Percentiles rank a stretch among this genome's conserved stretches.
phyloP scores from a whole-genome alignment of 1,140 invertebrate species.

The Cotesia glomerata region DNA sequence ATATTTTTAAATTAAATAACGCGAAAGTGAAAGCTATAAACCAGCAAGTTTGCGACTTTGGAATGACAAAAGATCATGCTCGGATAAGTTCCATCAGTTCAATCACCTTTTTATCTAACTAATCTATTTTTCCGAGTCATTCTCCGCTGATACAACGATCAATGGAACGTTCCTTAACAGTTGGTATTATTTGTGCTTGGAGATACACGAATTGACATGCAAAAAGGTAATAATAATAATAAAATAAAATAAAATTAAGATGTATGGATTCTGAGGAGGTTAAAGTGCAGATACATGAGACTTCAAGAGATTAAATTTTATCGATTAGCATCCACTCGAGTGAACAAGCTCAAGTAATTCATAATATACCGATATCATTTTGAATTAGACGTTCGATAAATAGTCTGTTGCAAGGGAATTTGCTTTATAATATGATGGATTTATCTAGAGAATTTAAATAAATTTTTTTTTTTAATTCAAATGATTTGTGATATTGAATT shows the following conservation, averaged over 20 bases:
- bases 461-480: too few relatives aligned
- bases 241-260: not conserved
- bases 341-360: not conserved
- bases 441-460: too few relatives aligned
- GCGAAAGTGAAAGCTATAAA: not conserved
- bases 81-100: not conserved
- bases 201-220: not conserved
- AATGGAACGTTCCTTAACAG: too few relatives aligned
- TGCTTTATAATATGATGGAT: too few relatives aligned
- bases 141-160: not conserved
- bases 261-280: not conserved
- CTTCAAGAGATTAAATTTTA: slow-evolving; percentile 11
- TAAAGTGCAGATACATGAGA: not conserved
- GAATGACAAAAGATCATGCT: slow-evolving; percentile 2
- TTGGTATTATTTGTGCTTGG: not conserved
- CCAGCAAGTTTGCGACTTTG: not conserved
- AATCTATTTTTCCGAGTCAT: not conserved
- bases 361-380: too few relatives aligned
- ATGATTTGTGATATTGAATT: too few relatives aligned
- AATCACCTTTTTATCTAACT: not conserved
- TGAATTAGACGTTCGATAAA: too few relatives aligned
- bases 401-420: too few relatives aligned
- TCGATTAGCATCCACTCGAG: slow-evolving; percentile 4
- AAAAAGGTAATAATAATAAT: not conserved
- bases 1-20: not conserved